Base-by-base conservation (phyloP, 2,797 vertebrate species). In the Strix occidentalis region DNA sequence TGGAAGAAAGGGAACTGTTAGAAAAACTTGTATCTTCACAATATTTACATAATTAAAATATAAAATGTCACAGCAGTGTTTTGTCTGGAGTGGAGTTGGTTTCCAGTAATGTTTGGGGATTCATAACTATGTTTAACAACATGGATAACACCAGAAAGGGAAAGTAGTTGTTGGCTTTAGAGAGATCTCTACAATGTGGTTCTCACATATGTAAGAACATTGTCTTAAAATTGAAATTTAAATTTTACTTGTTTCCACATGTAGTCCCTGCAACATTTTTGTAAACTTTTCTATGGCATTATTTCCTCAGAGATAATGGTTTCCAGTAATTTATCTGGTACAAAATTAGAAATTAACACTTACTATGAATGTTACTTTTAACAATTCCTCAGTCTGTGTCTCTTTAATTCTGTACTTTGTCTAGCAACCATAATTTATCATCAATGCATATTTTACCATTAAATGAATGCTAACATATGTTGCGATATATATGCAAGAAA, bases 21-120 rank as follows among this genome's bases (percentile, higher is more conserved):
- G 87, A 60, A 92, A 89, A 96, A 85, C 84, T 92, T 71, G 8
- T 90, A 82, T 90, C 90, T 96, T 97, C 51, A 75, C 51, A 64
- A 41, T 72, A 90, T 92, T 96, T 95, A 77, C 79, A 80, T 94
- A 93, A 93, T 95, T 96, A 92, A 97, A 89, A 94, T 95, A 71
- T 64, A 93, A 96, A 95, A 95, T 87, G 71, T 94, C 95, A 90
- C 87, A 94, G 56, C 61, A 80, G 25, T 96, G 89, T 90, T 97
- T 96, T 97, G 93, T 97, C 89, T 97, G 95, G 70, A 96, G 75
- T 78, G 64, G 95, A 96, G 93, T 88, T 97, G 93, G 71, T 97
- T 97, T 97, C 87, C 93, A 95, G 95, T 76, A 56, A 87, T 66
- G 88, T 87, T 87, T 91, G 80, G 63, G 89, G 95, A 96, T 96